phyloP scores from a whole-genome alignment of 2,888 invertebrate species.

The Bursaphelenchus okinawaensis region DNA sequence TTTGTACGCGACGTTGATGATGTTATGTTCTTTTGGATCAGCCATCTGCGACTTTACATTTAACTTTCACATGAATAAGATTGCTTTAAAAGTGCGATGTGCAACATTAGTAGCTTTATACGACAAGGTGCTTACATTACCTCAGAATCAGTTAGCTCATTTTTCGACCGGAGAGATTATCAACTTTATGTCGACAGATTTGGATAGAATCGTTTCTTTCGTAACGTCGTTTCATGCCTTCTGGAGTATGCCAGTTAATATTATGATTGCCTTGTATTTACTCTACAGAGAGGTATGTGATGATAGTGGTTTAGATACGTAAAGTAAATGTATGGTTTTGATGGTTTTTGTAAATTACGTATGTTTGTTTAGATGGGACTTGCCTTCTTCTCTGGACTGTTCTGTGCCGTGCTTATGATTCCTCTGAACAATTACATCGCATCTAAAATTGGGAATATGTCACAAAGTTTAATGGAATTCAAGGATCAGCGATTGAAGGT shows the following conservation, averaged over 20 bases:
- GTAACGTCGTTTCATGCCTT: conserved; percentile 83
- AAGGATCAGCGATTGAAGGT: conserved; percentile 80
- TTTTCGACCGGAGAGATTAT: conserved; percentile 75
- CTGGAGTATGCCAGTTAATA: conserved; percentile 92
- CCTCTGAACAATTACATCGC: conserved; percentile 87
- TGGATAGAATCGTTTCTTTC: conserved; percentile 87
- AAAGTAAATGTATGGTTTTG: neutral
- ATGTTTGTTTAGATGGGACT: conserved; percentile 73
- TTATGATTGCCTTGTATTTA: conserved; percentile 74
- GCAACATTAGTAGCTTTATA: conserved; percentile 66
- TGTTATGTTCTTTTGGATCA: conserved; percentile 68
- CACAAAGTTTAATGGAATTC: conserved; percentile 78
- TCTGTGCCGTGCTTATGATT: conserved; percentile 78
- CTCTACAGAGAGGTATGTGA: conserved; percentile 65
- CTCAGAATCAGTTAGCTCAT: conserved; percentile 18
- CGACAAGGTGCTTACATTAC: conserved; percentile 59
- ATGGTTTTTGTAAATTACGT: neutral
- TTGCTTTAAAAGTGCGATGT: conserved; percentile 75
- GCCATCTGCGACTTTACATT: conserved; percentile 81
- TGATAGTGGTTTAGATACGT: neutral
- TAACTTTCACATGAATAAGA: conserved; percentile 64
- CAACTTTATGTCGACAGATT: conserved; percentile 93
- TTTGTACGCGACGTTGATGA: conserved; percentile 66
- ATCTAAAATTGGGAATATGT: conserved; percentile 76
- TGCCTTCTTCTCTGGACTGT: conserved; percentile 82